phyloP scores from a whole-genome alignment of 1,140 invertebrate genomes.

The Whitmania pigra region DNA sequence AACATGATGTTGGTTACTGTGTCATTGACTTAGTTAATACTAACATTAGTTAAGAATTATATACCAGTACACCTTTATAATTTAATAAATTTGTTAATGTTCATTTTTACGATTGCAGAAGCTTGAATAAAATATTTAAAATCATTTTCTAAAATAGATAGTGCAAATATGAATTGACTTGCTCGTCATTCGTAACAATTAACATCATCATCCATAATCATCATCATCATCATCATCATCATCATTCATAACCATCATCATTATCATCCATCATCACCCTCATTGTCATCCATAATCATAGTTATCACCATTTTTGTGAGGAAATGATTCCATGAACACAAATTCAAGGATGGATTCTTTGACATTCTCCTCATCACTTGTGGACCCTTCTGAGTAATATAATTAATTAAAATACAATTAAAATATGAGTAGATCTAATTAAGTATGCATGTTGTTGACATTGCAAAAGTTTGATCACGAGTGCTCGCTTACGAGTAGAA shows the following conservation, averaged over 20 bases:
- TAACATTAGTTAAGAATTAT: no score
- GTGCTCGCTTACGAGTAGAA: no score
- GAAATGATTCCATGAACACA: constrained; percentile 1
- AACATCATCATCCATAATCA: no score
- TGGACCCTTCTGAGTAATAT: neutral
- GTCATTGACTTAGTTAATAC: neutral
- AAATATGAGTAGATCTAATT: no score
- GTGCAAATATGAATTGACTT: neutral
- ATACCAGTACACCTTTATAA: no score
- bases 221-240: constrained; percentile 8
- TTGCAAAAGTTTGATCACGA: no score
- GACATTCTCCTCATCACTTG: neutral
- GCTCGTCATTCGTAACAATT: no score
- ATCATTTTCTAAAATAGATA: neutral
- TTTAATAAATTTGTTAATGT: no score
- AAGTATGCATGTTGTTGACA: no score
- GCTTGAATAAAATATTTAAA: no score
- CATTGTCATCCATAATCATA: constrained; percentile 9
- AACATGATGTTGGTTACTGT: neutral
- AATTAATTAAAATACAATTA: neutral
- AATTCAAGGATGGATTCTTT: neutral
- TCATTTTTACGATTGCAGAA: no score
- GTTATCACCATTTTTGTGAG: neutral
- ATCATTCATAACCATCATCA: constrained; percentile 8
- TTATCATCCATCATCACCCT: neutral